These are phyloP conservation scores for Chirona hameri DNA, from an alignment of 2,888 invertebrate genomes.

Conservation along the genomic window DNA sequence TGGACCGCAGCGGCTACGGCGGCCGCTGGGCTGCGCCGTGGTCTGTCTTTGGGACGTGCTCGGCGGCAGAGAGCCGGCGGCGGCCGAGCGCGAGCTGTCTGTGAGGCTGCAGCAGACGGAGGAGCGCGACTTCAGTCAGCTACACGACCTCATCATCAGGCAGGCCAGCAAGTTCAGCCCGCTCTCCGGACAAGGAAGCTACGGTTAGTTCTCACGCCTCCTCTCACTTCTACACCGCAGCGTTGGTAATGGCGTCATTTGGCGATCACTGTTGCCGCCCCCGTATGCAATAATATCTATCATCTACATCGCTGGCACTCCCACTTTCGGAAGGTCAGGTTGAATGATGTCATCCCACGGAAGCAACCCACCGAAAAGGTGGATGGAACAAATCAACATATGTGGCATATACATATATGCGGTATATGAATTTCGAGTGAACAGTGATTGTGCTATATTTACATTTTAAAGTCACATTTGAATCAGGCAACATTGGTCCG, in stretches of 20 bases:
- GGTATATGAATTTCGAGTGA: neutral
- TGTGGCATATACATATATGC: no score
- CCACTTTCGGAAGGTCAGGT: neutral
- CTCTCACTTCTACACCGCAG: no score
- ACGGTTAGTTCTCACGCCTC: constrained; percentile 54
- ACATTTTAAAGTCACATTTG: no score
- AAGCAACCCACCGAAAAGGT: no score
- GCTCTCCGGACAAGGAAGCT: constrained; percentile 75
- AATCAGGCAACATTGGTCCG: no score
- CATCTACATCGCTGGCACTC: neutral
- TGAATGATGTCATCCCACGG: no score
- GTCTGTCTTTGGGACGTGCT: constrained; percentile 64
- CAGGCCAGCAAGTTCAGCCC: constrained; percentile 69
- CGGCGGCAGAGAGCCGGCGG: neutral
- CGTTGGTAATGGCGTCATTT: neutral
- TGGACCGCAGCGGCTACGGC: constrained; percentile 40
- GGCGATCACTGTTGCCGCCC: neutral
- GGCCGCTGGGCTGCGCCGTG: constrained; percentile 82
- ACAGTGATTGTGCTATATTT: neutral
- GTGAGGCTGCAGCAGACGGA: constrained; percentile 57
- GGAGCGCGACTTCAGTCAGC: constrained; percentile 81
- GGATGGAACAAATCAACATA: no score
- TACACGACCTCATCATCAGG: constrained; percentile 80
- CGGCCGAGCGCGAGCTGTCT: constrained; percentile 43
- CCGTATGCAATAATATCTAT: no score